Base-by-base conservation (phyloP, 2,113 vertebrate genomes). In the Corythaeola cristata region DNA sequence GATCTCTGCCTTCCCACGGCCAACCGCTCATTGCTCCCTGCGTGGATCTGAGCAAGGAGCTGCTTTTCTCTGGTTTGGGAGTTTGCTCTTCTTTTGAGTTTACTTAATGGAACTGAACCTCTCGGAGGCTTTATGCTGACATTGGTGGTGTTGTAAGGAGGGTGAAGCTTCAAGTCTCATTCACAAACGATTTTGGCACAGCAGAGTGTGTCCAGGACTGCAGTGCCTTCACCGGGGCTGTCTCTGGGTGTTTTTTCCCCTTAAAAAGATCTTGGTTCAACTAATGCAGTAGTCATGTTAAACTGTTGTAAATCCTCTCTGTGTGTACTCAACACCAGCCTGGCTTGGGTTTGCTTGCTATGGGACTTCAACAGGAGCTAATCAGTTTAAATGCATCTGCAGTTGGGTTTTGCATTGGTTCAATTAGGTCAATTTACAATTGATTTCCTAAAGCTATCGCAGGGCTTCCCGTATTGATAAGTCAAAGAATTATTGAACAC, bases 401-500 rank as follows among this genome's bases (percentile, higher is more conserved):
- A 49, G 44, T 33, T 77, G 47, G 30, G 37, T 92, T 85, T 90
- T 90, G 68, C 83, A 60, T 74, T 23, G 39, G 52, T 14, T 96
- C 85, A 78, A 55, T 80, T 27, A 95, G 35, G 56, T 87, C 83
- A 81, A 68, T 87, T 81, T 75, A 68, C 84, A 89, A 90, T 81
- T 53, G 86, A 84, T 92, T 92, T 85, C 60, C 56, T 75, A 17
- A 74, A 92, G 39, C 49, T 56, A 9, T 59, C 60, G 44, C 37
- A 72, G 49, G 33, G 26, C 55, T 92, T 88, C 56, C 50, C 2
- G 2, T 77, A 55, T 64, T 20, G 86, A 58, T 73, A 84, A 62
- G 86, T 22, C 52, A 44, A 60, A 84, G 80, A 86, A 53, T 80
- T 92, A 74, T 15, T 64, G 92, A 56, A 41, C 39, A 20, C 9